Evolutionary conservation across 2,113 vertebrate genomes (phyloP), one percentile per base, ranked within the genome.

Genomic region (Pseudorectes ferrugineus): DNA sequence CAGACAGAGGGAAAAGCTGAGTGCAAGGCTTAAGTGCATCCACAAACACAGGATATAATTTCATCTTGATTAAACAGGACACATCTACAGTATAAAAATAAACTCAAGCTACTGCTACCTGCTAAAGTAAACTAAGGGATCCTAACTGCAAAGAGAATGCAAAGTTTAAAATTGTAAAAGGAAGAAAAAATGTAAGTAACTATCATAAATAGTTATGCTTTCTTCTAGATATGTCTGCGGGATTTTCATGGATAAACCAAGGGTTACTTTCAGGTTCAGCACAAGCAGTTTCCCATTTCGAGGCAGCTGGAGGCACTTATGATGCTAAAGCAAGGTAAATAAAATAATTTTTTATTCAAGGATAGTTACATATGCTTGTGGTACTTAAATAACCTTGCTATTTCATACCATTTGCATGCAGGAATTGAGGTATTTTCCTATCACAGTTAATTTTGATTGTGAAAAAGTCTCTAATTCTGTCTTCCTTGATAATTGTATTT

Each of bases 201-300:
- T 23, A 14, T 45, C 23, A 72, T 42, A 52, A 91, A 74, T 71
- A 31, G 28, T 72, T 85, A 31, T 73, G 24, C 20, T 83, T 86
- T 81, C 28, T 93, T 67, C 42, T 95, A 99, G 98, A 98, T 87
- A 98, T 99, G 97, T 98, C 98, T 95, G 96, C 97, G 6, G 98
- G 98, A 91, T 94, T 97, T 71, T 97, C 98, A 40, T 98, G 98
- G 98, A 83, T 97, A 94, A 98, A 98, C 63, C 97, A 98, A 94
- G 98, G 98, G 46, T 96, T 98, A 29, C 96, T 98, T 95, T 88
- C 97, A 92, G 97, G 96, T 92, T 97, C 98, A 70, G 63, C 97
- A 70, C 98, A 98, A 35, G 75, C 97, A 57, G 91, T 78, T 95
- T 96, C 98, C 74, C 83, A 95, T 77, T 92, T 95, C 8, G 97